These are phyloP conservation scores for Zophobas morio DNA, from an alignment of 1,140 invertebrate species.

Conservation along the genomic window DNA sequence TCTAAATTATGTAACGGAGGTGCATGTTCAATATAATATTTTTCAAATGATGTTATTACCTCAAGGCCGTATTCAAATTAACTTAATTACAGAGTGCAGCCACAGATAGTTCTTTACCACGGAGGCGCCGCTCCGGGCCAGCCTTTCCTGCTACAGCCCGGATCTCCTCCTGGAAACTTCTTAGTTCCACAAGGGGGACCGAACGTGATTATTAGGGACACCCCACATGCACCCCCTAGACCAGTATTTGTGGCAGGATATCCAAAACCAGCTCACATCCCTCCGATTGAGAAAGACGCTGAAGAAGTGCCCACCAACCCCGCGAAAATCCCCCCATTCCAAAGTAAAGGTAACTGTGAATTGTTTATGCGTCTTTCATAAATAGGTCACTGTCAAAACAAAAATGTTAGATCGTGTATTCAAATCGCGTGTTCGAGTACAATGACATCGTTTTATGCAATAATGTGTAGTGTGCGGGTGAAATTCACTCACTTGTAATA, in stretches of 20 bases:
- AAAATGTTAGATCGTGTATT: slow-evolving; percentile 28
- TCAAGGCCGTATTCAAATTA: slow-evolving; percentile 27
- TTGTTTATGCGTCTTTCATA: slow-evolving; percentile 22
- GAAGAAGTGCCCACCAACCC: slow-evolving; percentile 65
- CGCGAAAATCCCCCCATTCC: slow-evolving; percentile 57
- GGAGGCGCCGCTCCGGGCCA: slow-evolving; percentile 60
- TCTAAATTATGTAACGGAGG: slow-evolving; percentile 12
- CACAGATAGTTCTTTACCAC: slow-evolving; percentile 61
- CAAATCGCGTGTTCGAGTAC: slow-evolving; percentile 38
- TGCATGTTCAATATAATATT: not conserved
- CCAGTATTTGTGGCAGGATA: slow-evolving; percentile 58
- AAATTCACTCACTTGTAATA: slow-evolving; percentile 10
- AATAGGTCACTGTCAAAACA: slow-evolving; percentile 43
- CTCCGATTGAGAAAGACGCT: slow-evolving; percentile 65
- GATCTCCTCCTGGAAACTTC: slow-evolving; percentile 63
- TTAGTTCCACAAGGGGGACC: slow-evolving; percentile 62
- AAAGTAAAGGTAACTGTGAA: slow-evolving; percentile 37
- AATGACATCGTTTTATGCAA: slow-evolving; percentile 45
- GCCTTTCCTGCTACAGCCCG: slow-evolving; percentile 63
- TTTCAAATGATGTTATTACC: not conserved
- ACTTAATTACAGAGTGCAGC: slow-evolving; percentile 58
- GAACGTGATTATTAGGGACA: slow-evolving; percentile 56
- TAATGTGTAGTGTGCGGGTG: slow-evolving; percentile 3
- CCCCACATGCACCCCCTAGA: slow-evolving; percentile 49
- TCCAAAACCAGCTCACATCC: slow-evolving; percentile 62